Percentiles rank a stretch among this genome's conserved stretches.
phyloP scores from a whole-genome alignment of 2,113 vertebrate genomes.

The Psophia crepitans region DNA sequence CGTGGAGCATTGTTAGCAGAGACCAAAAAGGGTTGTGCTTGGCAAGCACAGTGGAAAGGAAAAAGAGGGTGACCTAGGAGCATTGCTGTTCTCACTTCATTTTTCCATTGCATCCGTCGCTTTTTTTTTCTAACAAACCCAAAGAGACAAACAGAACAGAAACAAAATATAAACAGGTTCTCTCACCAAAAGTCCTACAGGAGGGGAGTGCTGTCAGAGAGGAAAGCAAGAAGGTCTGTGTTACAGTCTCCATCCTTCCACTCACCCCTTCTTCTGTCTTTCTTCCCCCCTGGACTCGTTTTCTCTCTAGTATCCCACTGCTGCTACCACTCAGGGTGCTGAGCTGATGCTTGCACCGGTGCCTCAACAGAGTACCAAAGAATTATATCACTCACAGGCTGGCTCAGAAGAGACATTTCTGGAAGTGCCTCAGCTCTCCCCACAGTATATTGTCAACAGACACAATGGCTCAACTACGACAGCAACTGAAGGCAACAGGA shows the following conservation, averaged over 20 bases:
- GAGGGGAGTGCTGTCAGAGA: background rate
- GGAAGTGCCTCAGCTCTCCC: background rate
- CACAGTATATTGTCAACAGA: background rate
- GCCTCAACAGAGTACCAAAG: background rate
- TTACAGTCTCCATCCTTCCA: background rate
- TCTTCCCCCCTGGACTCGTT: rapidly evolving
- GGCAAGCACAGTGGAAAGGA: conserved; percentile 58
- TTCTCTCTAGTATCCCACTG: background rate
- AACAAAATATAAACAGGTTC: background rate
- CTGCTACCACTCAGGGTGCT: background rate
- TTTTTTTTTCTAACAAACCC: background rate
- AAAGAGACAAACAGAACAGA: background rate
- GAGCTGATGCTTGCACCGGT: background rate
- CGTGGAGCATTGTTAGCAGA: background rate
- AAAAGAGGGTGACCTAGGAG: conserved; percentile 54
- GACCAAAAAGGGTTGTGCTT: conserved; percentile 20
- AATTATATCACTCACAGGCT: background rate
- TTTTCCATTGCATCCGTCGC: conserved; percentile 60
- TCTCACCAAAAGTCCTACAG: background rate
- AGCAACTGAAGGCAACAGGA: background rate
- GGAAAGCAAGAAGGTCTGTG: background rate
- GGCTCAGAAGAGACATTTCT: background rate
- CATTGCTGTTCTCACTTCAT: conserved; percentile 55
- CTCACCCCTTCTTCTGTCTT: background rate
- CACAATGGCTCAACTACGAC: background rate